phyloP scores from a whole-genome alignment of 2,888 invertebrate species.

The Helicoverpa assulta region DNA sequence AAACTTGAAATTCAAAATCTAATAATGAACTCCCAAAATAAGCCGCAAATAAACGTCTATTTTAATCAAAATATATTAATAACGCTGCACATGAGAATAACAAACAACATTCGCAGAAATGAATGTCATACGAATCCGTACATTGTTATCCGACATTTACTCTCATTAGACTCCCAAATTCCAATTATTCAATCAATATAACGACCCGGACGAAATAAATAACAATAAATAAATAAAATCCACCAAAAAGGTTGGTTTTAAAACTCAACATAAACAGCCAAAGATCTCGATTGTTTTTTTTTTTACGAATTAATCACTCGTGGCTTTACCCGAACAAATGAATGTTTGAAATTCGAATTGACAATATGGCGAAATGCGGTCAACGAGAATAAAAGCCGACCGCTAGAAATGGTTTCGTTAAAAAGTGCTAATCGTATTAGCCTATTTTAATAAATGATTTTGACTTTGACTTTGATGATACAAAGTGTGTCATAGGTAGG shows the following conservation, averaged over 20 bases:
- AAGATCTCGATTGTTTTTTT: conserved; percentile 30
- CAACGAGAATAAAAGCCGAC: neutral
- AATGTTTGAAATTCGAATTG: conserved; percentile 67
- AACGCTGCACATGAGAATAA: conserved; percentile 17
- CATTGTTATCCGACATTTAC: conserved; percentile 12
- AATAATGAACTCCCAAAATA: conserved; percentile 11
- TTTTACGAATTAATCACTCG: conserved; percentile 67
- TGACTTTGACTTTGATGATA: no score
- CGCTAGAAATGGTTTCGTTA: no score
- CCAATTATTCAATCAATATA: conserved; percentile 59
- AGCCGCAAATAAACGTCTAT: conserved; percentile 26
- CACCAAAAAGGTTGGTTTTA: conserved; percentile 55
- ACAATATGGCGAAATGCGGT: conserved; percentile 59
- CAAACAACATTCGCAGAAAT: conserved; percentile 24
- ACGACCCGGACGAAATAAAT: conserved; percentile 51
- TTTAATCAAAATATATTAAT: conserved; percentile 26
- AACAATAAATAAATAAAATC: conserved; percentile 60
- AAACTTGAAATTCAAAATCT: neutral
- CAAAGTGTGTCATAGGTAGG: no score
- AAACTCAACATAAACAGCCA: conserved; percentile 47
- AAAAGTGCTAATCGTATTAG: no score
- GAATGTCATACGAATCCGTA: conserved; percentile 12
- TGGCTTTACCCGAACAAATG: conserved; percentile 66
- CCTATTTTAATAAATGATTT: no score
- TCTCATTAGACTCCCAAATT: conserved; percentile 50